Percentiles rank a stretch among this genome's conserved stretches.
These are phyloP conservation scores for Periophthalmus modestus DNA, from an alignment of 2,113 vertebrate species.

Conservation along the genomic window DNA sequence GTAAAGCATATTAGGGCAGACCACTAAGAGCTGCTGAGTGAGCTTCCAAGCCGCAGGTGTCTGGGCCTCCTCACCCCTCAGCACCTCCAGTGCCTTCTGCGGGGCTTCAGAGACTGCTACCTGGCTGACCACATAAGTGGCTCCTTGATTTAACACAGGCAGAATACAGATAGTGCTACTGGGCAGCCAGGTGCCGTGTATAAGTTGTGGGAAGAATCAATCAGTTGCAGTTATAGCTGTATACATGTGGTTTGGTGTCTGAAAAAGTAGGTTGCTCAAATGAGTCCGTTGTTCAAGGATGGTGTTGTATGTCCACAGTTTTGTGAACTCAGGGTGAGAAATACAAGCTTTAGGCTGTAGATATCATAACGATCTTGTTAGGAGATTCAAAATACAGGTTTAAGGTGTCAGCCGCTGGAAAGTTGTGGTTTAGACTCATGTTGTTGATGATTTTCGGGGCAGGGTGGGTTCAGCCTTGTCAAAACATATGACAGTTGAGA, in stretches of 20 bases:
- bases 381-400: conserved; percentile 23
- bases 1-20: conserved; percentile 65
- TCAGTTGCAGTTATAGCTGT: conserved; percentile 44
- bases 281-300: conserved; percentile 31
- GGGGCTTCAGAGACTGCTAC: conserved; percentile 55
- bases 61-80: conserved; percentile 27
- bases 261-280: conserved; percentile 30
- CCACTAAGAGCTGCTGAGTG: conserved; percentile 64
- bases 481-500: conserved; percentile 51
- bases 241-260: conserved; percentile 47
- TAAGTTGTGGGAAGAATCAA: conserved; percentile 48
- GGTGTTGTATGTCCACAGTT: conserved; percentile 11
- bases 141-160: conserved; percentile 56
- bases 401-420: conserved; percentile 17
- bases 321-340: conserved; percentile 15
- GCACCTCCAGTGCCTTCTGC: conserved; percentile 13
- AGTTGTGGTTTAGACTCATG: conserved; percentile 46
- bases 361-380: conserved; percentile 21
- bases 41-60: conserved; percentile 67
- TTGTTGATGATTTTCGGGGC: conserved; percentile 36
- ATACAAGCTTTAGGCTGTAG: conserved; percentile 33
- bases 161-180: conserved; percentile 40
- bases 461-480: conserved; percentile 56
- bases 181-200: conserved; percentile 20
- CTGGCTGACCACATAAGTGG: conserved; percentile 65